Evolutionary conservation across 92 coral and sea anemone genomes (phyloP), one percentile per base, ranked within the genome.

Genomic region (Blastomussa wellsi): DNA sequence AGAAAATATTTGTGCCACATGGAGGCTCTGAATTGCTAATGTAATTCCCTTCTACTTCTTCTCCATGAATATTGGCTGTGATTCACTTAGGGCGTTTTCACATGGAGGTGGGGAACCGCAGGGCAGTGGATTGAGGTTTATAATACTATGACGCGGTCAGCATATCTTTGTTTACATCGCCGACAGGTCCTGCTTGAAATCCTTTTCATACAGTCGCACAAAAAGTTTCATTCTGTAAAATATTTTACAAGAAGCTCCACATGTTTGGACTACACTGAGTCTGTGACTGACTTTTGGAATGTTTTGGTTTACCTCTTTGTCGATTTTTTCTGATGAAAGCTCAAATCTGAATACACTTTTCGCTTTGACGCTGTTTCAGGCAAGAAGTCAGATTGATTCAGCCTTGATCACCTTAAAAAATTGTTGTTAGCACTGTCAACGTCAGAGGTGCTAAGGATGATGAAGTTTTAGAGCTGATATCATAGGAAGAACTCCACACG

Each of bases 121-220:
- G 44, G 44, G 44, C 44, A 41, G 44, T 41, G 44, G 44, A 7
- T 3, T 41, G 44, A 41, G 44, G 44, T 41, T 41, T 41, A 41
- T 41, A 41, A 41, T 41, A 41, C 44, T 41, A 41, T 41, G 7
- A 7, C 44, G 44, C 44, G 7, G 44, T 31, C 42, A 47, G 77
- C 77, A 47, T 6, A 6, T 72, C 77, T 72, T 38, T 72, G 77
- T 28, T 33, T 6, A 72, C 77, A 72, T 72, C 77, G 77, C 77
- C 53, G 77, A 31, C 77, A 72, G 53, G n/a, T 72, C 77, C 44
- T 72, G 77, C 77, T 72, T 2, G 77, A 72, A 72, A 72, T 29
- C 49, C 77, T 72, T 35, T 72, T 38, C 53, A 72, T 72, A 44
- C 0, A 72, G 77, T 72, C 77, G 44, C 77, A 72, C 32, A 47